These are phyloP conservation scores for Chionis minor DNA, from an alignment of 2,113 vertebrate genomes.

Conservation along the genomic window DNA sequence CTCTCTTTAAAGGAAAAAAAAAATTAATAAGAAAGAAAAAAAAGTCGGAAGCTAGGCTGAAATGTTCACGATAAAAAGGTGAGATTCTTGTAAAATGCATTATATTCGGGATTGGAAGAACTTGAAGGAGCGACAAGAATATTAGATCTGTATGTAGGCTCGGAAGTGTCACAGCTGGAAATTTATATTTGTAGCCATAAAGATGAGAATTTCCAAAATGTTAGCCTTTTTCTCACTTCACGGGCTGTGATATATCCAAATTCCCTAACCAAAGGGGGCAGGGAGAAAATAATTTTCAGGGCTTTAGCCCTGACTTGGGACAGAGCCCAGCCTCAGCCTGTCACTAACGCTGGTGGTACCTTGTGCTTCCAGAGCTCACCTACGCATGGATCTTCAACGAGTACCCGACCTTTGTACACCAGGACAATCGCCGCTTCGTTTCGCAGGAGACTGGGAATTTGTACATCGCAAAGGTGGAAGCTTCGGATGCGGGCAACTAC, in stretches of 20 bases:
- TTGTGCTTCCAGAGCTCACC: conserved; percentile 82
- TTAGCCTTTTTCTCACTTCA: accelerated
- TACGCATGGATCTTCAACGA: conserved; percentile 99
- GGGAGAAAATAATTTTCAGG: not conserved
- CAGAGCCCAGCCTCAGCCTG: not conserved
- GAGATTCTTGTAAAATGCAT: not conserved
- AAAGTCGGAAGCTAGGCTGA: not conserved
- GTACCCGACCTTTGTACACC: conserved; percentile 89
- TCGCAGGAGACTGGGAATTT: conserved; percentile 95
- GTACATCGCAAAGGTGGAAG: conserved; percentile 96
- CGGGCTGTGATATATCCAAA: accelerated
- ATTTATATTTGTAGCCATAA: not conserved
- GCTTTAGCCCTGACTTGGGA: not conserved
- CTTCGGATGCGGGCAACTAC: conserved; percentile 93
- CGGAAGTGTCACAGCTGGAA: not conserved
- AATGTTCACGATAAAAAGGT: not conserved
- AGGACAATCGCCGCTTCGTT: conserved; percentile 92
- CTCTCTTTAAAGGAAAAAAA: not conserved
- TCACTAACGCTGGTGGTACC: not conserved
- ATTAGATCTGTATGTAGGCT: accelerated
- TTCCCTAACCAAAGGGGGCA: not conserved
- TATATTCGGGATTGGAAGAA: not conserved
- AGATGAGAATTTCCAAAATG: not conserved
- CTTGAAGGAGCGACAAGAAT: not conserved
- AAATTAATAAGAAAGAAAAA: not conserved